Percentiles rank a stretch among this genome's conserved stretches.
phyloP scores from a whole-genome alignment of 2,888 invertebrate genomes.

The Metallyticus violacea region DNA sequence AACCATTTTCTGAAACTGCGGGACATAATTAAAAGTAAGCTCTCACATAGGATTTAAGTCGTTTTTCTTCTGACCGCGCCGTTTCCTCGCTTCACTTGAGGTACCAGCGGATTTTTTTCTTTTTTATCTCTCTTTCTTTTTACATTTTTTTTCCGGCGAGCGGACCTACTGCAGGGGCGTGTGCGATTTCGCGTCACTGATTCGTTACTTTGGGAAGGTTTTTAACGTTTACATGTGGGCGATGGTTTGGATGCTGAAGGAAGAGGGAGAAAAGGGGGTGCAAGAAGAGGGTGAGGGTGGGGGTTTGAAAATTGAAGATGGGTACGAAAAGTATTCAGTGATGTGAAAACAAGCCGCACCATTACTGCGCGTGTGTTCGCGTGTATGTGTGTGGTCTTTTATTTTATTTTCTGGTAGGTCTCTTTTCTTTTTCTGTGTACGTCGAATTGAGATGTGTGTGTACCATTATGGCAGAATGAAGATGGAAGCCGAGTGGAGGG shows the following conservation, averaged over 20 bases:
- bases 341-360: slow-evolving; percentile 16
- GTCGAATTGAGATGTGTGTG: slow-evolving; percentile 5
- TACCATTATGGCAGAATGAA: neutral
- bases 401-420: slow-evolving; percentile 5
- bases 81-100: slow-evolving; percentile 15
- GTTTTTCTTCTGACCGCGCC: neutral
- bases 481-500: neutral
- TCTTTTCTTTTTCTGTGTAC: slow-evolving; percentile 4
- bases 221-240: slow-evolving; percentile 19
- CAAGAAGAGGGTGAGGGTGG: neutral
- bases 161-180: neutral
- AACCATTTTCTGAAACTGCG: neutral
- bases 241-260: slow-evolving; percentile 9
- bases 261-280: neutral
- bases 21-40: neutral
- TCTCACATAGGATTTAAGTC: neutral
- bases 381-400: neutral
- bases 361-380: neutral
- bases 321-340: slow-evolving; percentile 22
- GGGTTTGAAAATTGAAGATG: slow-evolving; percentile 20
- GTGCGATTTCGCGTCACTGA: slow-evolving; percentile 20
- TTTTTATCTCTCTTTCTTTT: neutral
- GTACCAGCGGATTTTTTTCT: neutral
- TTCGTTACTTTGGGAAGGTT: slow-evolving; percentile 20
- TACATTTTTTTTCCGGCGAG: neutral